Conservation (phyloP, 2,113 vertebrate genomes). For the Phoxinus phoxinus region DNA sequence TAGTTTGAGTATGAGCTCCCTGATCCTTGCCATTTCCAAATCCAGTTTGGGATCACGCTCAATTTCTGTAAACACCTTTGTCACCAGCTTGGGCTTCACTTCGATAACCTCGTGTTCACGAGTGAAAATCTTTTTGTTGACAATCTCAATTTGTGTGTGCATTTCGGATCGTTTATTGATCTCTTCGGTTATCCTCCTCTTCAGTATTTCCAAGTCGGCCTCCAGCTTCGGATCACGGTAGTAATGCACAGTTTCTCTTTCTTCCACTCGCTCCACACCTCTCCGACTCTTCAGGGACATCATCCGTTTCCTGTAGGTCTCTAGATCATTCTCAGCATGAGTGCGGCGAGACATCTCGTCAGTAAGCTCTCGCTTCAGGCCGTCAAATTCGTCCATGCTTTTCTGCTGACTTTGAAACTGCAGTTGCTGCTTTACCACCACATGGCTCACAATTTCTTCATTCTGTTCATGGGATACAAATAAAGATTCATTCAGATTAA, state of each 20-base stretch:
- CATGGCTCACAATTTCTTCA: constrained; percentile 77
- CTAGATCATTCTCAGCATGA: constrained; percentile 80
- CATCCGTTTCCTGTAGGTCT: constrained; percentile 79
- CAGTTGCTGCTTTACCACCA: constrained; percentile 67
- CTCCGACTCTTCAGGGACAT: constrained; percentile 84
- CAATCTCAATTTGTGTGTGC: constrained; percentile 75
- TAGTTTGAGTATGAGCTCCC: constrained; percentile 78
- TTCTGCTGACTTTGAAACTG: constrained; percentile 72
- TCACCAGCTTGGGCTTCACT: constrained; percentile 83
- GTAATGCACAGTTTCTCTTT: constrained; percentile 92
- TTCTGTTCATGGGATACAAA: constrained; percentile 75
- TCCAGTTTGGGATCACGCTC: constrained; percentile 88
- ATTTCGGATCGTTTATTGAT: constrained; percentile 71
- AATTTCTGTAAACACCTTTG: constrained; percentile 89
- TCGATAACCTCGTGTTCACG: constrained; percentile 77
- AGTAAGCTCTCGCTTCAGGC: constrained; percentile 79
- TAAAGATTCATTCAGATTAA: background rate
- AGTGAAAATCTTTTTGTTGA: constrained; percentile 74
- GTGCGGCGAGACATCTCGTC: constrained; percentile 81
- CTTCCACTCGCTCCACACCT: constrained; percentile 90
- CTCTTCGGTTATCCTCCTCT: constrained; percentile 78
- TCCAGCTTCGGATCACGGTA: constrained; percentile 90
- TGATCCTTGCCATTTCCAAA: constrained; percentile 78
- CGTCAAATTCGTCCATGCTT: constrained; percentile 68
- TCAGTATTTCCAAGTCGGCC: constrained; percentile 71